Percentiles rank a stretch among this genome's conserved stretches.
phyloP scores from a whole-genome alignment of 2,888 invertebrate species.

The Drosophila algonquin region DNA sequence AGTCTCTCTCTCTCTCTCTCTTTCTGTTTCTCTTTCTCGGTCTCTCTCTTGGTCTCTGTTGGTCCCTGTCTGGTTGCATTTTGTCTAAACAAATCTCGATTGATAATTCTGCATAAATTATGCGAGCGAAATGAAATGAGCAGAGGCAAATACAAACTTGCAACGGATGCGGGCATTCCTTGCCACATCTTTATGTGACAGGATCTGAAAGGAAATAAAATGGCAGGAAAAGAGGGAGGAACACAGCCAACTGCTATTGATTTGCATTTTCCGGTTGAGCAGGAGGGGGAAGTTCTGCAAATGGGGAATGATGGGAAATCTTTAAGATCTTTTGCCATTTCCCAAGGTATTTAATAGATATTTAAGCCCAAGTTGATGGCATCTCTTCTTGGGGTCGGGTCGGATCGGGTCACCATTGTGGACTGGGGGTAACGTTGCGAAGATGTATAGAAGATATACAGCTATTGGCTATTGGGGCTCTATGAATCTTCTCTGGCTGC shows the following conservation, averaged over 20 bases:
- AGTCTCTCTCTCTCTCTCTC: conserved; percentile 2
- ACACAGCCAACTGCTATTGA: conserved; percentile 22
- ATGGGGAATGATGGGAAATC: conserved; percentile 24
- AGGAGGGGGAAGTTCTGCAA: conserved; percentile 17
- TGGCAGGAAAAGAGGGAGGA: background rate
- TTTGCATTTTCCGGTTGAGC: conserved; percentile 46
- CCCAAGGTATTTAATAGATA: conserved; percentile 14
- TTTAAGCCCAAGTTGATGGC: background rate
- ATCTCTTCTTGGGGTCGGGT: background rate
- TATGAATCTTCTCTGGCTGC: no score
- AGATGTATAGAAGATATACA: no score
- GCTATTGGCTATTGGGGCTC: no score
- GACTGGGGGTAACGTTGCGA: no score
- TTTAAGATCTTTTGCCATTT: background rate
- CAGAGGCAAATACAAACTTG: conserved; percentile 28
- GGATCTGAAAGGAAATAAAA: conserved; percentile 37
- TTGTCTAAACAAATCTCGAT: conserved; percentile 69
- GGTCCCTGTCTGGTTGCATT: conserved; percentile 36
- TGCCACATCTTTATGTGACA: conserved; percentile 41
- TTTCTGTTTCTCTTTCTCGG: background rate
- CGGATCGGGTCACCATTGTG: background rate
- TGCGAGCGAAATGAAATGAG: conserved; percentile 59
- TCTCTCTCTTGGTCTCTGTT: background rate
- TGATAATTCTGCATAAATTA: conserved; percentile 71
- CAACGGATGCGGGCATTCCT: conserved; percentile 44